Evolutionary conservation across 2,113 vertebrate species (phyloP).

Genomic region (Podarcis cretensis): DNA sequence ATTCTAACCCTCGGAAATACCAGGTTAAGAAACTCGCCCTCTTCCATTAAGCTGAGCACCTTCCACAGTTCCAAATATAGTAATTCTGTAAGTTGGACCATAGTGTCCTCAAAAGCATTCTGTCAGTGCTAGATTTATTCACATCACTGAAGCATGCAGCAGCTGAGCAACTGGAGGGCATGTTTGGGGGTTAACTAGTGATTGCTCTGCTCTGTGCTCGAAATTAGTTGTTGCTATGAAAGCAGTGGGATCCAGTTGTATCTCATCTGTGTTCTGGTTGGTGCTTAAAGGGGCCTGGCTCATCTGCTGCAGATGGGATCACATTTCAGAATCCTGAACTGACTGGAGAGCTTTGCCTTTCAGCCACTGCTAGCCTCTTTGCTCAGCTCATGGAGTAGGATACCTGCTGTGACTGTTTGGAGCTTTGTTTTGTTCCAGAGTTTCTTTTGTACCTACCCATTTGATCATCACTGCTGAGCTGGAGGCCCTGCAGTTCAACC

Average conservation of each 20-base stretch:
- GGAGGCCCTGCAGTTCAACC: background rate
- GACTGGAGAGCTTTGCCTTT: conserved; percentile 5
- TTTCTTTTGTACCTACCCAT: background rate
- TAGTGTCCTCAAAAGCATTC: background rate
- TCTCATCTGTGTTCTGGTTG: background rate
- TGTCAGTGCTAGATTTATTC: background rate
- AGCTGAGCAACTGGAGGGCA: background rate
- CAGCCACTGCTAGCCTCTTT: background rate
- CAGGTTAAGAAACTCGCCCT: background rate
- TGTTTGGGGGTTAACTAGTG: background rate
- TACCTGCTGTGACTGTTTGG: rapidly evolving
- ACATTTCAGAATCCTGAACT: background rate
- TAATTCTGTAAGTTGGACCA: background rate
- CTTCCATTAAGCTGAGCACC: background rate
- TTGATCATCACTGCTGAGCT: background rate
- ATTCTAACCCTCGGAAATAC: background rate
- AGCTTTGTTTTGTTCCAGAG: rapidly evolving
- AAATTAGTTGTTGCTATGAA: background rate
- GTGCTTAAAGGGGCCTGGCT: background rate
- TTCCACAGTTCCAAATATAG: background rate
- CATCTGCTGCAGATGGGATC: background rate
- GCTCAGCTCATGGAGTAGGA: background rate
- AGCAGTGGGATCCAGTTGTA: background rate
- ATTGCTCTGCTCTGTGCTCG: background rate
- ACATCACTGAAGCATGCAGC: background rate